Base-by-base conservation (phyloP, 2,113 vertebrate genomes). In the Peucedramus taeniatus region DNA sequence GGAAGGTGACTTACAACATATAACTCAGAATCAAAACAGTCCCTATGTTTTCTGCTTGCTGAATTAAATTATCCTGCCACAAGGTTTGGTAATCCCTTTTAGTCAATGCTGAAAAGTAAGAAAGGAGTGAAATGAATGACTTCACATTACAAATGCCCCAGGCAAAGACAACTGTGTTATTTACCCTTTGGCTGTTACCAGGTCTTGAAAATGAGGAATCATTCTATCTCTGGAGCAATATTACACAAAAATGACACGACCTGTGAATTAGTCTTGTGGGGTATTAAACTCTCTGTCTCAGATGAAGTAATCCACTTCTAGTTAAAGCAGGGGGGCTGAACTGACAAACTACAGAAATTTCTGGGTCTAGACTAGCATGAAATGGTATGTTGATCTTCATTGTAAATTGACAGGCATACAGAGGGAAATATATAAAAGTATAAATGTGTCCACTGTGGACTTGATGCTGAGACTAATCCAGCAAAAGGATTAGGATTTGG, bases 401-500 rank as follows among this genome's bases (percentile, higher is more conserved):
- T 87, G 74, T 89, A 72, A 84, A 37, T 27, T 79, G 83, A 78
- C 68, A 90, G 56, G 49, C 37, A n/a, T 24, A 87, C 22, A 71
- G 65, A 84, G 30, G 53, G 72, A 91, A 87, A 82, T 69, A 44
- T 2, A 59, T n/a, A 64, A 42, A 95, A 90, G 50, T 50, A 28
- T 78, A 63, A 87, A 79, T 7, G 8, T 88, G 64, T 89, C 68
- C 39, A 47, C 60, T 79, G 59, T 53, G 53, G 70, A 49, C 61
- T 79, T 76, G 53, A 57, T 65, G 57, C 84, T 91, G 89, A 95
- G 66, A 84, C 93, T 96, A 96, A 97, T 95, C 93, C 87, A 84
- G 77, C 44, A 89, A 95, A 95, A 84, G 69, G 83, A 94, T 95
- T 95, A 94, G 87, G 76, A 91, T 84, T 96, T 60, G 42, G 86